Percentiles rank a stretch among this genome's conserved stretches.
These are phyloP conservation scores for Piezodorus guildinii DNA, from an alignment of 1,140 invertebrate species.

Conservation along the genomic window DNA sequence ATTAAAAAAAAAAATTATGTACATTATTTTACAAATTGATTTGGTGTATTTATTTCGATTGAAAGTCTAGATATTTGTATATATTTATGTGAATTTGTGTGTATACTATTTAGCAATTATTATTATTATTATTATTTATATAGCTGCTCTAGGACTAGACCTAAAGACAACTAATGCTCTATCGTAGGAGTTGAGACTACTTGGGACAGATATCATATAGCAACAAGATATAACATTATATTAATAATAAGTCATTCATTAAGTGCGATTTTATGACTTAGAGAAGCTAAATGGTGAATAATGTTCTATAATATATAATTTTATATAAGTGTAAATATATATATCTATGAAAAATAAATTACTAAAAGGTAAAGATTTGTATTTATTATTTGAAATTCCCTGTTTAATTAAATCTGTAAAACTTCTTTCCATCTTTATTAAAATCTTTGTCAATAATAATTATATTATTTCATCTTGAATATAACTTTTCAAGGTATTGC, in stretches of 20 bases:
- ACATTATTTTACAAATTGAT: slow-evolving; percentile 19
- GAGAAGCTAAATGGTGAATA: slow-evolving; percentile 13
- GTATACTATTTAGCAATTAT: slow-evolving; percentile 16
- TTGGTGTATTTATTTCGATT: slow-evolving; percentile 23
- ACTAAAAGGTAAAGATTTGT: background rate
- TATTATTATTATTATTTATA: slow-evolving; percentile 8
- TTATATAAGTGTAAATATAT: slow-evolving; percentile 16
- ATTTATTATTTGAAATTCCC: too few species aligned
- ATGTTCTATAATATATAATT: slow-evolving; percentile 15
- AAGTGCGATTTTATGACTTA: slow-evolving; percentile 13
- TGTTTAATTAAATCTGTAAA: too few species aligned
- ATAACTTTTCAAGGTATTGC: too few species aligned
- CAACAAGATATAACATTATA: slow-evolving; percentile 7
- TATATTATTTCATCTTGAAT: too few species aligned
- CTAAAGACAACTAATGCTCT: slow-evolving; percentile 12
- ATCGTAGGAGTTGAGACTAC: slow-evolving; percentile 3
- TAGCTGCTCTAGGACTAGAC: slow-evolving; percentile 7
- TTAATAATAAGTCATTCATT: slow-evolving; percentile 8
- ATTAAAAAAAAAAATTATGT: slow-evolving; percentile 8
- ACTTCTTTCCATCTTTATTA: too few species aligned
- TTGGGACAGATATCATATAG: slow-evolving; percentile 5
- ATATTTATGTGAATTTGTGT: slow-evolving; percentile 25
- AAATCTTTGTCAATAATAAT: too few species aligned
- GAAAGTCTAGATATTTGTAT: slow-evolving; percentile 18
- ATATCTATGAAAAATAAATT: slow-evolving; percentile 13